These are phyloP conservation scores for Anguilla rostrata DNA, from an alignment of 2,113 vertebrate species.

Conservation along the genomic window DNA sequence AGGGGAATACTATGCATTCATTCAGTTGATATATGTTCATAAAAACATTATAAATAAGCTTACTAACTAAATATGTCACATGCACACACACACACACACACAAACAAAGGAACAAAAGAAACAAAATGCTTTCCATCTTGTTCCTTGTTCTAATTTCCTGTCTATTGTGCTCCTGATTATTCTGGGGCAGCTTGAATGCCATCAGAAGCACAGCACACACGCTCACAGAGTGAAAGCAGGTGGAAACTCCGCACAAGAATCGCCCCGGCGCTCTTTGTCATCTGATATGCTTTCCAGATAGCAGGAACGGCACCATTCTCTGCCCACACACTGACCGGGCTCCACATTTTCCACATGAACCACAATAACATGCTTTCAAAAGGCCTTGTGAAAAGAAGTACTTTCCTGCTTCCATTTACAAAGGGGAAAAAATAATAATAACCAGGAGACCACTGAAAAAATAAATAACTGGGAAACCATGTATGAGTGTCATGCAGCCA, in stretches of 20 bases:
- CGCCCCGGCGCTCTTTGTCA: background rate
- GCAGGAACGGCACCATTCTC: background rate
- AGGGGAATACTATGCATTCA: slow-evolving; percentile 14
- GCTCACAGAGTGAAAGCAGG: background rate
- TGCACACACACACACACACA: background rate
- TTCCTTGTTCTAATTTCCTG: no score
- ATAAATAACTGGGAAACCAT: background rate
- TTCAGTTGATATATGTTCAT: slow-evolving; percentile 21
- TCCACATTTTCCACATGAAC: background rate
- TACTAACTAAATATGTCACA: background rate
- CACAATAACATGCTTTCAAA: background rate
- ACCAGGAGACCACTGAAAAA: no score
- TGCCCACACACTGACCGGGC: background rate
- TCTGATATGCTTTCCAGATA: background rate
- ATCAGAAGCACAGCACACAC: background rate
- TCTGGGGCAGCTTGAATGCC: background rate
- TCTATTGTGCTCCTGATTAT: background rate
- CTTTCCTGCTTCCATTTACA: background rate
- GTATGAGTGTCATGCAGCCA: background rate
- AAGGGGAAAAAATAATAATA: background rate
- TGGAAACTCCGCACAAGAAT: background rate
- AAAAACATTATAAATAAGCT: slow-evolving; percentile 35
- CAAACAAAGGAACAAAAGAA: no score
- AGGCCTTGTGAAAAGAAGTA: background rate
- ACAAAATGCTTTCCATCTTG: no score